Evolutionary conservation across 1,140 invertebrate species (phyloP).

Genomic region (Oryctes rhinoceros): DNA sequence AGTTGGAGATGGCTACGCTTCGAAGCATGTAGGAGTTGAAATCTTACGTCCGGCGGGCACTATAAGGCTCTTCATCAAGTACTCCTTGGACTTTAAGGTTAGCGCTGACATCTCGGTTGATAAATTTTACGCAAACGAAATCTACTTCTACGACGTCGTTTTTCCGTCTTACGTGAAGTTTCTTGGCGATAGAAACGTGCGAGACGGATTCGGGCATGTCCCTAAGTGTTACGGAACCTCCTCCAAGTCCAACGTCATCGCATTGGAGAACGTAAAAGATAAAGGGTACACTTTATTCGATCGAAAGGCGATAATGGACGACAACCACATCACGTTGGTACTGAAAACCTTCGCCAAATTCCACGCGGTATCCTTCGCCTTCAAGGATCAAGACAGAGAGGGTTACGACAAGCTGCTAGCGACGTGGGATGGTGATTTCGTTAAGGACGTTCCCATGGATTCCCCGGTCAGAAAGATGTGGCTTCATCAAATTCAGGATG

Average conservation of each 20-base stretch:
- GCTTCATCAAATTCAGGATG: neutral
- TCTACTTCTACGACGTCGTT: neutral
- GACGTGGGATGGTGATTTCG: neutral
- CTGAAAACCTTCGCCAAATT: constrained; percentile 64
- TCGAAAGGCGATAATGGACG: constrained; percentile 59
- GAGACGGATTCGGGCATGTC: constrained; percentile 48
- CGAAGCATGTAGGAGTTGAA: neutral
- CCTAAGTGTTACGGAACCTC: constrained; percentile 59
- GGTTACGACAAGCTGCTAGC: neutral
- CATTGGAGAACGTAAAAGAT: constrained; percentile 65
- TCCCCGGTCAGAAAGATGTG: neutral
- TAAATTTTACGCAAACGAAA: constrained; percentile 1
- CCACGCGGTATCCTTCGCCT: constrained; percentile 65
- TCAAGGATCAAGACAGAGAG: constrained; percentile 59
- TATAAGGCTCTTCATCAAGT: neutral
- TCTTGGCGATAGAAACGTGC: neutral
- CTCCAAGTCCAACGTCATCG: constrained; percentile 60
- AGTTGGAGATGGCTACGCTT: neutral
- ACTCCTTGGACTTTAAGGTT: neutral
- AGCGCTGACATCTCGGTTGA: neutral
- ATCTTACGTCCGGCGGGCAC: neutral
- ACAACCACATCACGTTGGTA: constrained; percentile 60
- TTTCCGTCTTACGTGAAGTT: neutral
- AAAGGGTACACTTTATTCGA: constrained; percentile 62
- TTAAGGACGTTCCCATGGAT: neutral